These are phyloP conservation scores for Platygyra sinensis DNA, from an alignment of 64 coral and sea anemone species.

Conservation along the genomic window DNA sequence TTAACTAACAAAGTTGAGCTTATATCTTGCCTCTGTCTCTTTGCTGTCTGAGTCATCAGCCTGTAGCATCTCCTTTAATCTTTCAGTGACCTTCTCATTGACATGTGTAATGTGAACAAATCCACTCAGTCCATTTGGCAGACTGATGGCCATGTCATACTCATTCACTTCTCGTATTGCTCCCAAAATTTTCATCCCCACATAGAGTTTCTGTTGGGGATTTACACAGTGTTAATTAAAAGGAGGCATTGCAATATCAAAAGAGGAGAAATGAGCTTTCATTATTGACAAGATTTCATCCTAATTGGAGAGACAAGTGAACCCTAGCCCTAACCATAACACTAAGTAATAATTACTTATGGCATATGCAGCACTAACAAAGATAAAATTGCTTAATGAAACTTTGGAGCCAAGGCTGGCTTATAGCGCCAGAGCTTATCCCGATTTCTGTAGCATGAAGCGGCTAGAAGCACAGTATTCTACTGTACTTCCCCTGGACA, in stretches of 20 bases:
- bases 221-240: not conserved
- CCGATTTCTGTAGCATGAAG: too few relatives aligned
- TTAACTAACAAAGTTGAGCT: not conserved
- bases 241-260: not conserved
- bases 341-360: too few relatives aligned
- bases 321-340: too few relatives aligned
- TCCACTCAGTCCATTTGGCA: conserved; percentile 88
- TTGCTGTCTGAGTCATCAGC: conserved; percentile 24
- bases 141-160: conserved; percentile 72
- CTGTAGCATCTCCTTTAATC: conserved; percentile 66
- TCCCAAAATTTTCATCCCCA: conserved; percentile 89
- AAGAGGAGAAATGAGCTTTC: too few relatives aligned
- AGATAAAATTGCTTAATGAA: too few relatives aligned
- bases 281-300: too few relatives aligned
- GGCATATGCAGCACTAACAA: too few relatives aligned
- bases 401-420: too few relatives aligned
- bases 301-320: too few relatives aligned
- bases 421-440: too few relatives aligned
- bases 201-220: conserved; percentile 65
- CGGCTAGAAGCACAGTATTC: too few relatives aligned
- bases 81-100: conserved; percentile 81
- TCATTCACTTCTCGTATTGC: conserved; percentile 84
- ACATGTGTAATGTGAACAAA: conserved; percentile 87
- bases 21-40: conserved; percentile 40
- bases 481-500: too few relatives aligned